Evolutionary conservation across 1,140 invertebrate species (phyloP).

Genomic region (Pogonomyrmex barbatus): DNA sequence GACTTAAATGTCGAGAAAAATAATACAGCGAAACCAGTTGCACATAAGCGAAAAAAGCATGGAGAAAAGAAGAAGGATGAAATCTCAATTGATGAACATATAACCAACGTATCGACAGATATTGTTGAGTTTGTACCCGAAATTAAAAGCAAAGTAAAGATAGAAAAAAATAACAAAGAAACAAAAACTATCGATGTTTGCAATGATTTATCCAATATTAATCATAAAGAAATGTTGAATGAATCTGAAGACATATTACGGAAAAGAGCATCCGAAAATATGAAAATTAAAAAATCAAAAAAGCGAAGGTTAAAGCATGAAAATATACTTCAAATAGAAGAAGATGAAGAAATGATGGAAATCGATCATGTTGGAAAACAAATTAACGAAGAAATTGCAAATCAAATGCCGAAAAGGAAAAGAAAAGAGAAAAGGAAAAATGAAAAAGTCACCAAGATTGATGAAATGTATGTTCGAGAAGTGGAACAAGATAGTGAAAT

Average conservation of each 20-base stretch:
- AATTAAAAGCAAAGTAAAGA: not conserved
- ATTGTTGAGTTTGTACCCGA: not conserved
- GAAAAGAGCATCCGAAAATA: conserved; percentile 25
- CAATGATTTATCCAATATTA: not conserved
- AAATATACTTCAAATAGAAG: not conserved
- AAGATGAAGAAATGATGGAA: not conserved
- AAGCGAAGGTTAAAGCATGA: conserved; percentile 19
- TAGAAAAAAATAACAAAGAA: conserved; percentile 3
- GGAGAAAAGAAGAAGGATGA: not conserved
- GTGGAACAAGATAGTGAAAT: not conserved
- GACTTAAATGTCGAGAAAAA: not conserved
- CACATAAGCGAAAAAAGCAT: conserved; percentile 19
- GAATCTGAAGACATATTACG: not conserved
- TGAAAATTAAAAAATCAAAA: not conserved
- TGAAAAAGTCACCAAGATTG: not conserved
- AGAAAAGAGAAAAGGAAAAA: conserved; percentile 41
- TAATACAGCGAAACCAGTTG: not conserved
- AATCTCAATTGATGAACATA: not conserved
- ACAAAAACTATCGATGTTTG: conserved; percentile 1
- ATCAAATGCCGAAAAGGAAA: not conserved
- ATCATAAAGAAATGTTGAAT: not conserved
- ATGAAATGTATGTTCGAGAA: conserved; percentile 9
- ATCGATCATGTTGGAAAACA: not conserved
- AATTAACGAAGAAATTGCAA: conserved; percentile 26
- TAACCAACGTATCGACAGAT: not conserved